Evolutionary conservation across 2,113 vertebrate genomes (phyloP).

Genomic region (Dromiciops gliroides): DNA sequence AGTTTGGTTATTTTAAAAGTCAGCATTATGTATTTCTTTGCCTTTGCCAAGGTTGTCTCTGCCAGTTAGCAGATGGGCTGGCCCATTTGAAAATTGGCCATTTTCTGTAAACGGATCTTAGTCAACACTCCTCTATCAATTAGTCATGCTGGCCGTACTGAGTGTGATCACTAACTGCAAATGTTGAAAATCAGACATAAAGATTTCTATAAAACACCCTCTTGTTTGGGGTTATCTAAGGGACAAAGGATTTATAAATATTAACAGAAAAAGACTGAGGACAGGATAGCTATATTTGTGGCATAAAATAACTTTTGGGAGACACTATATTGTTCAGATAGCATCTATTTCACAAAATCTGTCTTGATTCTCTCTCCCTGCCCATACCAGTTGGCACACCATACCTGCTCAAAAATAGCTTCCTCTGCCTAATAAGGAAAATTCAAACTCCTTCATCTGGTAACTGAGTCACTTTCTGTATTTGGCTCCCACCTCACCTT

Average conservation of each 20-base stretch:
- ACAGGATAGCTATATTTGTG: not conserved
- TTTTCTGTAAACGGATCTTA: not conserved
- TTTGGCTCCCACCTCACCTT: not conserved
- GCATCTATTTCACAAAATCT: not conserved
- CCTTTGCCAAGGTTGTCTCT: not conserved
- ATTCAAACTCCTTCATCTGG: not conserved
- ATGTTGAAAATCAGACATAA: conserved; percentile 30
- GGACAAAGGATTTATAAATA: conserved; percentile 30
- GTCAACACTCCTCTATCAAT: conserved; percentile 26
- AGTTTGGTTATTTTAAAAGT: conserved; percentile 42
- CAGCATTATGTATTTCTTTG: not conserved
- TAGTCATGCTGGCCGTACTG: conserved; percentile 24
- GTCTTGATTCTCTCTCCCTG: not conserved
- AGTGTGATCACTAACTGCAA: conserved; percentile 37
- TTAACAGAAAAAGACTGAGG: not conserved
- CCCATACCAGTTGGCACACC: not conserved
- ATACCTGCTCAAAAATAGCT: not conserved
- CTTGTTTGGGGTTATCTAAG: not conserved
- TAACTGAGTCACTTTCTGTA: not conserved
- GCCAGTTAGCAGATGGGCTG: not conserved
- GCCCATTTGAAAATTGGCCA: not conserved
- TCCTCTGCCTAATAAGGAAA: not conserved
- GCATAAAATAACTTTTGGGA: not conserved
- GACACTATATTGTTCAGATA: not conserved
- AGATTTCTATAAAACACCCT: not conserved